A percentile compares a stretch with the other conserved stretches of the same genome.
phyloP scores from a whole-genome alignment of 2,113 vertebrate species.

The Pollachius pollachius region DNA sequence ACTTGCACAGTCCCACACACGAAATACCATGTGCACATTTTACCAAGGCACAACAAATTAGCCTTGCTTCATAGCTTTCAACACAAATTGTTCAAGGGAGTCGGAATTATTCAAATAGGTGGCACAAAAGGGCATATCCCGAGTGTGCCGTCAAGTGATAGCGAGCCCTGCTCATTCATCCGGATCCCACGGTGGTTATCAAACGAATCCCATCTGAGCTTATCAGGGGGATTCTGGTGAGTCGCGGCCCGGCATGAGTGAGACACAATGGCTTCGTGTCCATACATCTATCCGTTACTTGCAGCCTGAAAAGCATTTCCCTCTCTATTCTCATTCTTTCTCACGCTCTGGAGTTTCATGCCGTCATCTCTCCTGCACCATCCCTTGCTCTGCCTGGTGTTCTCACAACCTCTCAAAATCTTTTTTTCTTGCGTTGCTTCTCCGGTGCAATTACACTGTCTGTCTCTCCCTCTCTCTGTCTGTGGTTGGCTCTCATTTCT shows the following conservation, averaged over 20 bases:
- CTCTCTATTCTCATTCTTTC: neutral
- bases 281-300: too few relatives aligned
- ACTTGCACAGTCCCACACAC: neutral
- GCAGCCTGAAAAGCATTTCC: neutral
- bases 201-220: neutral
- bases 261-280: neutral
- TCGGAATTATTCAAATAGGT: constrained; percentile 17
- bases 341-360: neutral
- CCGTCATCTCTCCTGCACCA: neutral
- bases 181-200: neutral
- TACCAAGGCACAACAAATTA: constrained; percentile 18
- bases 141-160: neutral
- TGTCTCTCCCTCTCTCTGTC: neutral
- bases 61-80: constrained; percentile 12
- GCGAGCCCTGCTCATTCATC: constrained; percentile 1
- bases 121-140: constrained; percentile 10
- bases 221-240: neutral
- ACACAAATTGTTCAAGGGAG: constrained; percentile 21
- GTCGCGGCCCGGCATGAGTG: neutral
- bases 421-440: too few relatives aligned
- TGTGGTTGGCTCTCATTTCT: neutral
- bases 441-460: too few relatives aligned
- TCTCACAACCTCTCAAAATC: neutral
- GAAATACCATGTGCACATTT: constrained; percentile 11
- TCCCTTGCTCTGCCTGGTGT: neutral